Conservation (phyloP, 1,140 invertebrate genomes). For the Tetraneura akinire region DNA sequence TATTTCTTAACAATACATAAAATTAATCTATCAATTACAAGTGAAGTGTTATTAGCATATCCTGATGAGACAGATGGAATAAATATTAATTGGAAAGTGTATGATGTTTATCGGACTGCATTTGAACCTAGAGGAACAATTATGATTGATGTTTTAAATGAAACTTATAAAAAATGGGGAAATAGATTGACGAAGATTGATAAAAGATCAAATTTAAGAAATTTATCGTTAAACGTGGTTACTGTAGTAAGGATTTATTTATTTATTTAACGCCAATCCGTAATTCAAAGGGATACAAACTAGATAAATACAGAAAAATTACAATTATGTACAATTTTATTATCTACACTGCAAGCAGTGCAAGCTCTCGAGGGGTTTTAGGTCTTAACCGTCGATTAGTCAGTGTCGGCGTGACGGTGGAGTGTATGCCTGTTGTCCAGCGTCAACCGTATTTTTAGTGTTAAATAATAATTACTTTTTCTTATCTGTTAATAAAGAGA, state of each 20-base stretch:
- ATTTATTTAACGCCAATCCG: no score
- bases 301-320: no score
- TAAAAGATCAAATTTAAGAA: constrained; percentile 27
- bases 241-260: not conserved
- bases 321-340: no score
- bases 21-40: not conserved
- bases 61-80: not conserved
- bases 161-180: constrained; percentile 23
- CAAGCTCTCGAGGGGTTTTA: no score
- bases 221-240: constrained; percentile 19
- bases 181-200: constrained; percentile 27
- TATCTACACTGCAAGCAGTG: no score
- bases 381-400: no score
- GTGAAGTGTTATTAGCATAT: constrained; percentile 27
- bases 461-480: no score
- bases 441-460: no score
- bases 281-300: no score
- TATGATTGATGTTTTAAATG: constrained; percentile 20
- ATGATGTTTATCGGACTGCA: constrained; percentile 32
- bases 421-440: no score
- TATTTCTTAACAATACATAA: constrained; percentile 2
- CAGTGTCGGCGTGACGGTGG: no score
- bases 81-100: constrained; percentile 11
- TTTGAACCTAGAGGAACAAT: constrained; percentile 29
- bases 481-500: no score